Evolutionary conservation across 2,888 invertebrate genomes (phyloP), one percentile per base, ranked within the genome.

Genomic region (Eubasilissa splendida): DNA sequence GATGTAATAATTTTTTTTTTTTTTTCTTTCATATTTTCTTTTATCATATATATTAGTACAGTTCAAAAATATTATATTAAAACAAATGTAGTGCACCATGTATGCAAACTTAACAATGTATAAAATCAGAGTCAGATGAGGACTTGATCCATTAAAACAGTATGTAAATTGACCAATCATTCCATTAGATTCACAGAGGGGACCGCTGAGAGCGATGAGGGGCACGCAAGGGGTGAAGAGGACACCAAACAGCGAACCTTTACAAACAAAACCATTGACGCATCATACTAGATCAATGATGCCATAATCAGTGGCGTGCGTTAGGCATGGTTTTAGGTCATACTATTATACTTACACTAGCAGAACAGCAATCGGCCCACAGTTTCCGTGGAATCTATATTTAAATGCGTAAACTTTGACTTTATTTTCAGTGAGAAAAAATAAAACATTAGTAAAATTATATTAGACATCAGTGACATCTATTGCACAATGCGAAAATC

Each of bases 131-230:
- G 31, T 42, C 56, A 11, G 54, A 56, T 56, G 56, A 73, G 71
- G 56, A 73, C 42, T 73, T 56, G 54, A 22, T 73, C 33, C 71
- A 73, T 73, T 73, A 42, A 31, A 70, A 58, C 65, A 53, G 71
- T 74, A 79, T 73, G 54, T 53, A 79, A 73, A 79, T 79, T 79
- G 79, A 63, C 14, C 79, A 79, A 79, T 79, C 79, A 79, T 79
- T 52, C 79, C 71, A 79, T 79, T 58, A 73, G 12, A 11, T 53
- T 42, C n/a, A 0, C 8, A 22, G 66, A 14, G 22, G 53, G 59
- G 70, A 33, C 33, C 4, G 31, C 60, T 12, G 42, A 12, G 63
- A 12, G 63, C 4, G 42, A 42, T 0, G 33, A 10, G 4, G 63
- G 63, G 33, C 7, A 22, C 3, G 14, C 22, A 22, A 14, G 9